phyloP scores from a whole-genome alignment of 2,888 invertebrate genomes.

The Pandemis heparana region DNA sequence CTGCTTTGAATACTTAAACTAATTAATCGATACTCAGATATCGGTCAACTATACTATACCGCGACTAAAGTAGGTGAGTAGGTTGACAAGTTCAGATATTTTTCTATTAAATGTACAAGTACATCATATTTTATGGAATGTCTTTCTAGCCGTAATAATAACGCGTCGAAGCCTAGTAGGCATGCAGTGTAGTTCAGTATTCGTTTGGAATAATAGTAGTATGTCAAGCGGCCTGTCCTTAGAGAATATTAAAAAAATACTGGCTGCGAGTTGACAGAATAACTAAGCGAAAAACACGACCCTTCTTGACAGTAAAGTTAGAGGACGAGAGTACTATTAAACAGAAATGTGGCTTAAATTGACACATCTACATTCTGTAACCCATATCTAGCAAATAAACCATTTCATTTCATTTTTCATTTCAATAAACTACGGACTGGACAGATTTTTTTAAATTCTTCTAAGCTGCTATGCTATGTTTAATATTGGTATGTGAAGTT shows the following conservation, averaged over 20 bases:
- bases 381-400: no score
- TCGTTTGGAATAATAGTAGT: background rate
- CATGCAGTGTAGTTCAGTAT: background rate
- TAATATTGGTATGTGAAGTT: no score
- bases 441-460: no score
- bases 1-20: slow-evolving; percentile 24
- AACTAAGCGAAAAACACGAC: no score
- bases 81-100: background rate
- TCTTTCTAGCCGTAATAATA: background rate
- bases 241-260: background rate
- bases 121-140: background rate
- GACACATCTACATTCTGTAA: no score
- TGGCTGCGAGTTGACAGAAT: background rate
- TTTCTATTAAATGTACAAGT: background rate
- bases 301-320: no score
- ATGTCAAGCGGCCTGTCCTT: background rate
- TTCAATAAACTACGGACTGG: no score
- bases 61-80: background rate
- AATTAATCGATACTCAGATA: slow-evolving; percentile 17
- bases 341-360: no score
- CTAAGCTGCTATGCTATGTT: no score
- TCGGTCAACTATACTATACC: background rate
- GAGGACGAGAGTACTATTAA: no score
- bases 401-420: no score
- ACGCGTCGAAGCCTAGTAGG: background rate